These are phyloP conservation scores for Andrena flavipes DNA, from an alignment of 2,888 invertebrate species.

Conservation along the genomic window DNA sequence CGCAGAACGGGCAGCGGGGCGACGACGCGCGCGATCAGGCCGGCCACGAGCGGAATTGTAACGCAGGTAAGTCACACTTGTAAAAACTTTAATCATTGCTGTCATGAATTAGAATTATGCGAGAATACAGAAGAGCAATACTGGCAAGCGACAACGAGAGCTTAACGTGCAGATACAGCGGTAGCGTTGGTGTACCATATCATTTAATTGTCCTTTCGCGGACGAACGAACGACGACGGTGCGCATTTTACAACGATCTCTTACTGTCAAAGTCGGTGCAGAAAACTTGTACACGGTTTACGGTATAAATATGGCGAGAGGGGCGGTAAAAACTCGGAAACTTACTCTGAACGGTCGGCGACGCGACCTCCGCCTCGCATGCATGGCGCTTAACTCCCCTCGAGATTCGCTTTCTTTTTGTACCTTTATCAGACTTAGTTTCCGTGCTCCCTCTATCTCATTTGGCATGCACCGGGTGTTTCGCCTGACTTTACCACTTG, in stretches of 20 bases:
- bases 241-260: conserved; percentile 69
- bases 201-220: conserved; percentile 54
- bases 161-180: conserved; percentile 81
- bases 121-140: conserved; percentile 82
- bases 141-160: conserved; percentile 82
- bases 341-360: conserved; percentile 50
- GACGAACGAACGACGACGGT: conserved; percentile 62
- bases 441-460: conserved; percentile 62
- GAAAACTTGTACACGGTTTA: conserved; percentile 62
- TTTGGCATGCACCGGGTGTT: conserved; percentile 67
- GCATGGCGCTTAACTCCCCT: conserved; percentile 36
- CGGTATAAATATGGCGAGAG: conserved; percentile 66
- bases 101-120: conserved; percentile 80
- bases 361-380: conserved; percentile 17
- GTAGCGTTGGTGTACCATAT: conserved; percentile 79
- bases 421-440: conserved; percentile 60
- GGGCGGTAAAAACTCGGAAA: conserved; percentile 60
- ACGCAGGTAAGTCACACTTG: conserved; percentile 78
- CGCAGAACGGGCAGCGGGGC: background rate
- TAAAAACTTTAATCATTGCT: conserved; percentile 82
- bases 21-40: background rate
- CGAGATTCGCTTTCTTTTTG: conserved; percentile 32
- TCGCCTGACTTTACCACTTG: conserved; percentile 8
- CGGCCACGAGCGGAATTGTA: conserved; percentile 16
- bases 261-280: conserved; percentile 69